Base-by-base conservation (phyloP, 2,113 vertebrate species). In the Pomatorhinus ruficollis region DNA sequence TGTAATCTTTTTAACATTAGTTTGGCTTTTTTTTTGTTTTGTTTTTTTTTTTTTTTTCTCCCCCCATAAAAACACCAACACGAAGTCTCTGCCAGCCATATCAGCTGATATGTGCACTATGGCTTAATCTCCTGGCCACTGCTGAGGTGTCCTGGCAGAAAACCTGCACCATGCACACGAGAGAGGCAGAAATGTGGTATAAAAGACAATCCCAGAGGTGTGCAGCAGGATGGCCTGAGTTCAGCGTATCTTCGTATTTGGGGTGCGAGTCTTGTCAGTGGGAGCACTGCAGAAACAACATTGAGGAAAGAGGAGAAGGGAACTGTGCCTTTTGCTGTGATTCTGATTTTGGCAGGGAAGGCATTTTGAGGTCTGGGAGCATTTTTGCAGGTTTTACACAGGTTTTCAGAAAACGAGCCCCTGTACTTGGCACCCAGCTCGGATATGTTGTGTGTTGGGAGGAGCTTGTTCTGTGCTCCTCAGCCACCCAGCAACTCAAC, bases 51-150 rank as follows among this genome's bases (percentile, higher is more conserved):
- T 15, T 56, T 65, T 27, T 22, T 15, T 5, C 24, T 23, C 24
- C 25, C 23, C 6, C 10, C 2, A 4, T n/a, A 1, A 39, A 56
- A 27, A 1, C 11, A 30, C 25, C 33, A 54, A 3, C 13, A 30
- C 7, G 5, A 18, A 54, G 37, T 50, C 39, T 37, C 14, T 82
- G 25, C 52, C 17, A 37, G 0, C 21, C 1, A 0, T 12, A 3
- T 40, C 64, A 54, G 66, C 35, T 45, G 53, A 3, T 76, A 20
- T 2, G 53, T 28, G 19, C 6, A 2, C 23, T 40, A 0, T 61
- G n/a, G 25, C 28, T 68, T 40, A 23, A 6, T 52, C 35, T 53
- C 7, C 37, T 53, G 54, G 20, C 21, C 5, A 1, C 15, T 47
- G 56, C 75, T 68, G 30, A 64, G 49, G 12, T 77, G 63, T 79